Conservation (phyloP, 2,113 vertebrate genomes). For the Engraulis encrasicolus region DNA sequence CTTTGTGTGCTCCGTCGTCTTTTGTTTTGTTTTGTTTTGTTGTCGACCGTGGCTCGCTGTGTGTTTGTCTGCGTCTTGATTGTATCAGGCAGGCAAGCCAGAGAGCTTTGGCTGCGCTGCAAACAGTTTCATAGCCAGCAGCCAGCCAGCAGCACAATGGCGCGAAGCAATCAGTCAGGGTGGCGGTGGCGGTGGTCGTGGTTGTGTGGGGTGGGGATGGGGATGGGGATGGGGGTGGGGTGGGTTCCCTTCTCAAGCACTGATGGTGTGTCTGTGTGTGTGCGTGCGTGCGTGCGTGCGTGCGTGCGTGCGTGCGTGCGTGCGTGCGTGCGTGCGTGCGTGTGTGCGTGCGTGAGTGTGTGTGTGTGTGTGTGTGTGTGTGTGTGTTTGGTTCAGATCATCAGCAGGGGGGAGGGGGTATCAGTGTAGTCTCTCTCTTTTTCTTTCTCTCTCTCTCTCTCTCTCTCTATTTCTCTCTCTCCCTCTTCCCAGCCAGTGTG, state of each 20-base stretch:
- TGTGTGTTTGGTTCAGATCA: background rate
- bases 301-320: no score
- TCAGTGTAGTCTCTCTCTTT: background rate
- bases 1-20: background rate
- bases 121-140: background rate
- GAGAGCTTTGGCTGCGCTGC: background rate
- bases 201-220: no score
- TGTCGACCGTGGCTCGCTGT: background rate
- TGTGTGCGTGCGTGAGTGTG: no score
- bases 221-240: background rate
- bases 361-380: background rate
- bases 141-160: background rate
- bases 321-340: no score
- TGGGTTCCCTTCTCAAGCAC: background rate
- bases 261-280: background rate
- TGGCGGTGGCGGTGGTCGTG: no score
- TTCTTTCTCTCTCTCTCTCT: no score
- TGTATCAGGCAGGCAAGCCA: background rate
- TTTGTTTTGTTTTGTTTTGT: background rate
- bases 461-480: no score
- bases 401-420: background rate
- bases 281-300: no score
- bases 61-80: background rate
- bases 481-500: background rate
- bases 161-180: constrained; percentile 5